Conservation (phyloP, 2,888 invertebrate genomes). For the Acronicta aceris region DNA sequence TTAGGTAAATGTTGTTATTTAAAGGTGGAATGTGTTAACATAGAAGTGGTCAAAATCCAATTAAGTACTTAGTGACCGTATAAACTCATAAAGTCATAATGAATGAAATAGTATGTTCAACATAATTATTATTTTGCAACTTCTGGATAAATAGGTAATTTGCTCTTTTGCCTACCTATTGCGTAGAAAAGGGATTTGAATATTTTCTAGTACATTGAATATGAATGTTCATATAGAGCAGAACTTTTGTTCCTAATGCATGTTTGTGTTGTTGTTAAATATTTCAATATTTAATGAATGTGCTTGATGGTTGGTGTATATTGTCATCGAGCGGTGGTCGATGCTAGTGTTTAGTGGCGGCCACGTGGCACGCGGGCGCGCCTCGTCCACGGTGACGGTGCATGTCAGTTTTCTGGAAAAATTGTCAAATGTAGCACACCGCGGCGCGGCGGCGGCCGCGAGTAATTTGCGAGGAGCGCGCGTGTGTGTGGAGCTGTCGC, state of each 20-base stretch:
- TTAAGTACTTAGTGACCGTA: not conserved
- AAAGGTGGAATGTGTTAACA: conserved; percentile 6
- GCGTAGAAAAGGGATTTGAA: not conserved
- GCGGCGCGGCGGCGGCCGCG: conserved; percentile 67
- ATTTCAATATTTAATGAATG: conserved; percentile 27
- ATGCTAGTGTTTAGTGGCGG: conserved; percentile 62
- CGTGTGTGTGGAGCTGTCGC: conserved; percentile 77
- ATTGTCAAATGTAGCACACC: conserved; percentile 87
- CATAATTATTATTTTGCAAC: not conserved
- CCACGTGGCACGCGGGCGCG: conserved; percentile 77
- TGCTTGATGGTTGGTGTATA: conserved; percentile 16
- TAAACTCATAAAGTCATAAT: conserved; percentile 3
- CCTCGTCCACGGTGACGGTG: conserved; percentile 78
- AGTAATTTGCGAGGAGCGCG: conserved; percentile 76
- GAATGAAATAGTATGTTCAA: conserved; percentile 6
- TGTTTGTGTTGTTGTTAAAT: conserved; percentile 21
- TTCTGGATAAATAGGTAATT: too few relatives aligned
- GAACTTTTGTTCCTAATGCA: conserved; percentile 17
- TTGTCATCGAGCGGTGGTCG: conserved; percentile 27
- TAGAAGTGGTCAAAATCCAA: not conserved
- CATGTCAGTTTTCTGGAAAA: conserved; percentile 88
- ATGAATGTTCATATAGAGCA: conserved; percentile 11
- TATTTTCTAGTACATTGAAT: conserved; percentile 6
- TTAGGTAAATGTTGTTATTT: not conserved
- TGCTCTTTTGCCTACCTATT: not conserved